These are phyloP conservation scores for Bombus pyrosoma DNA, from an alignment of 1,140 invertebrate species.

Conservation along the genomic window DNA sequence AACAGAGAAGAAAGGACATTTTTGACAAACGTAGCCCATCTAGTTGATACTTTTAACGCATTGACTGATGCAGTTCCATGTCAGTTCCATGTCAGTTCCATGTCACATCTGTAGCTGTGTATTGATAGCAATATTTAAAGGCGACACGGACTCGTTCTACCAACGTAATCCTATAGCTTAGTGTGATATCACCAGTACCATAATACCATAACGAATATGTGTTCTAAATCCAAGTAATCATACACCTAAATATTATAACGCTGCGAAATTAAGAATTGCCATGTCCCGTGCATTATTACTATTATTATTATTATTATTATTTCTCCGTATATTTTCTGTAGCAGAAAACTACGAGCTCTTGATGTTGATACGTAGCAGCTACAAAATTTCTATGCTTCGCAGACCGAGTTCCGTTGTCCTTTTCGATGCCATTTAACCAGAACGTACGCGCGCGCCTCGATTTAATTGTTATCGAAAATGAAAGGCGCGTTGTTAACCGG, in stretches of 20 bases:
- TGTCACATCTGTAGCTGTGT: too few species aligned
- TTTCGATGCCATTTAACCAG: background rate
- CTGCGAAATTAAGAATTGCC: background rate
- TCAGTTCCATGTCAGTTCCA: too few species aligned
- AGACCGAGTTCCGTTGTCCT: background rate
- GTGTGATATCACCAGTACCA: too few species aligned
- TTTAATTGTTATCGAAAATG: constrained; percentile 17
- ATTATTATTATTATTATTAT: too few species aligned
- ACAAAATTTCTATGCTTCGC: background rate
- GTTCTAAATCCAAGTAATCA: too few species aligned
- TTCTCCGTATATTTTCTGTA: background rate
- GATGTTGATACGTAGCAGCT: background rate
- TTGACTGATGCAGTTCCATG: background rate
- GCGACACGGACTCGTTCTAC: too few species aligned
- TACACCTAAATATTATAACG: background rate
- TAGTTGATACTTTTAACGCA: background rate
- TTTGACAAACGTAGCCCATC: background rate
- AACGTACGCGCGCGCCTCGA: background rate
- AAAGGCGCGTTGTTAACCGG: background rate
- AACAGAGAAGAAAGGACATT: background rate
- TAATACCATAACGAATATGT: too few species aligned
- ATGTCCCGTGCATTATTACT: too few species aligned
- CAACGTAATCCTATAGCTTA: too few species aligned
- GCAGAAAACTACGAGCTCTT: background rate
- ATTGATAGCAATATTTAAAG: background rate